A percentile compares a stretch with the other conserved stretches of the same genome.
These are phyloP conservation scores for Sorex araneus DNA, from an alignment of 2,113 vertebrate species.

Conservation along the genomic window DNA sequence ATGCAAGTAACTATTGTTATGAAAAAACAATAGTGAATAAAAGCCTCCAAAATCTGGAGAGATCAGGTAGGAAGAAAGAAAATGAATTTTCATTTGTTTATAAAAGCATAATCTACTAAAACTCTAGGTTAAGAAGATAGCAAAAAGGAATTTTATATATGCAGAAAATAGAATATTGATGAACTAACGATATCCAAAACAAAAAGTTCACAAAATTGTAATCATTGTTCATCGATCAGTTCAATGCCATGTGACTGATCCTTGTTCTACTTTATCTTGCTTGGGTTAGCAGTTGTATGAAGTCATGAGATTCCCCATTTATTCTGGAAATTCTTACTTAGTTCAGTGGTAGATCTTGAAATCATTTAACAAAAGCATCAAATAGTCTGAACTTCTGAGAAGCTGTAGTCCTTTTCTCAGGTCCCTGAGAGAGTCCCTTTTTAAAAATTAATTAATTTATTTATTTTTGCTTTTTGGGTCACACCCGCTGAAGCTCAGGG, in stretches of 20 bases:
- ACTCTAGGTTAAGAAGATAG: neutral
- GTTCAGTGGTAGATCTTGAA: neutral
- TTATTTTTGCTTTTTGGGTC: no score
- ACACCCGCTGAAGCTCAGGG: no score
- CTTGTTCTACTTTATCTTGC: neutral
- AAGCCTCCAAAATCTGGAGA: neutral
- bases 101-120: neutral
- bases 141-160: neutral
- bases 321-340: constrained; percentile 2
- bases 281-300: constrained; percentile 19
- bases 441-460: no score
- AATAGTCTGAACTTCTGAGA: neutral
- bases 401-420: neutral
- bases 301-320: neutral
- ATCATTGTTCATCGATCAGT: constrained; percentile 28
- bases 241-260: neutral
- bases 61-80: neutral
- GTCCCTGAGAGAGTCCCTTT: neutral
- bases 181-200: neutral
- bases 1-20: neutral
- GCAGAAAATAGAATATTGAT: constrained; percentile 10
- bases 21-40: neutral
- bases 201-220: neutral
- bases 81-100: neutral
- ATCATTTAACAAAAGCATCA: neutral